Base-by-base conservation (phyloP, 2,888 invertebrate genomes). In the Cancer borealis region DNA sequence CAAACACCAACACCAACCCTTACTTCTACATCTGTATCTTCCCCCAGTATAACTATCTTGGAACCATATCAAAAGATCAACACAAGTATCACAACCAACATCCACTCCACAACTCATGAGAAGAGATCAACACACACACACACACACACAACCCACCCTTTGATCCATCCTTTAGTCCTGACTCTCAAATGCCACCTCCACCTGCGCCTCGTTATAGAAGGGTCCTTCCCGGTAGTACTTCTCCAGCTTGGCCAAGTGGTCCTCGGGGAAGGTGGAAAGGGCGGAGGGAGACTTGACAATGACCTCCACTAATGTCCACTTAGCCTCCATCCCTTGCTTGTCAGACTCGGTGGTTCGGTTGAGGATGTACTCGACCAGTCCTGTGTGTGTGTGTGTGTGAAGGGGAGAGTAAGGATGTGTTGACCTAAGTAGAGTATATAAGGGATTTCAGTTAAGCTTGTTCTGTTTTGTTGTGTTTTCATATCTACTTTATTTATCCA, bases 171-270 rank as follows among this genome's bases (percentile, higher is more conserved):
- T 54, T 49, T 49, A 95, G 30, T 91, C 84, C 30, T 93, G 73
- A 17, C 98, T 97, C 96, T 98, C 98, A 96, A 98, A 97, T 5
- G 98, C 98, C 91, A 99, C 97, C 96, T 98, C 98, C 91, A 98
- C 97, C 94, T 97, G 97, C n/a, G 97, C 97, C 96, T 98, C 97
- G n/a, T 98, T 97, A 96, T 97, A 98, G 96, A 98, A 98, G 3
- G 98, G 98, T 0, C 99, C 99, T 96, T 98, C 98, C 88, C 97
- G 97, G 14, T 98, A 97, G 96, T 98, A 98, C 30, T 97, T 97
- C 95, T 97, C 97, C 39, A 99, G 96, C 96, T 97, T 97, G n/a
- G 97, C 96, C 95, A 97, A 97, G 26, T 97, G 97, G 92, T 97
- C 97, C 10, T 97, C 96, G 96, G 98, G 98, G 96, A 98, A 98